Conservation (phyloP, 2,888 invertebrate species). For the Cosmia pyralina region DNA sequence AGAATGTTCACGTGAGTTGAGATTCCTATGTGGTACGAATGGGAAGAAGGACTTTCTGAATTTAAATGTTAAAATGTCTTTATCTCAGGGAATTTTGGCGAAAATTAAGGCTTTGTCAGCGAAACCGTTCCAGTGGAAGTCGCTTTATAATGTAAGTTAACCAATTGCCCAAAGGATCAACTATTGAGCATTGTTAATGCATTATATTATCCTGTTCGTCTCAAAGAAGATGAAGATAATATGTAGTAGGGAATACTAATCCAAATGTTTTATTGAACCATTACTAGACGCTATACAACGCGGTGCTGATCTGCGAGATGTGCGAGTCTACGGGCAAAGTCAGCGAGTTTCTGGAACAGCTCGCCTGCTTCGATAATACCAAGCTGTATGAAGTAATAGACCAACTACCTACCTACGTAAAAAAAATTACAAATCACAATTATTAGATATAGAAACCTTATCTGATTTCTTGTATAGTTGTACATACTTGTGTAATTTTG, state of each 20-base stretch:
- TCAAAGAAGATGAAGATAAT: too few relatives aligned
- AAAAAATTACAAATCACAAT: too few relatives aligned
- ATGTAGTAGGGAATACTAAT: not conserved
- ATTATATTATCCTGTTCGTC: too few relatives aligned
- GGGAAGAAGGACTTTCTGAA: not conserved
- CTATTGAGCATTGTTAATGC: too few relatives aligned
- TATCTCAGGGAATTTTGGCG: constrained; percentile 90
- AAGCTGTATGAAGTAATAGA: constrained; percentile 85
- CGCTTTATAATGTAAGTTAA: constrained; percentile 91
- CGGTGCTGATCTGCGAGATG: constrained; percentile 92
- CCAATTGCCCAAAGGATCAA: not conserved
- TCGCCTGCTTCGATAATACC: constrained; percentile 87
- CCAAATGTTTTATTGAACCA: not conserved
- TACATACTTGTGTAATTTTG: not conserved
- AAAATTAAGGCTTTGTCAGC: constrained; percentile 92
- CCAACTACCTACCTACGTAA: not conserved
- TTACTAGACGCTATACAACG: constrained; percentile 92
- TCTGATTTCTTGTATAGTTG: not conserved
- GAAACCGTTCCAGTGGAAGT: constrained; percentile 92
- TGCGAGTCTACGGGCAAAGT: constrained; percentile 87
- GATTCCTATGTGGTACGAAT: not conserved
- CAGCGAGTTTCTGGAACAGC: constrained; percentile 88
- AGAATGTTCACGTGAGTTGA: constrained; percentile 90
- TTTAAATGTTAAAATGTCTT: not conserved
- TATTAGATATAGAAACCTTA: not conserved